phyloP scores from a whole-genome alignment of 2,797 vertebrate species.

The Cephalopachus bancanus region DNA sequence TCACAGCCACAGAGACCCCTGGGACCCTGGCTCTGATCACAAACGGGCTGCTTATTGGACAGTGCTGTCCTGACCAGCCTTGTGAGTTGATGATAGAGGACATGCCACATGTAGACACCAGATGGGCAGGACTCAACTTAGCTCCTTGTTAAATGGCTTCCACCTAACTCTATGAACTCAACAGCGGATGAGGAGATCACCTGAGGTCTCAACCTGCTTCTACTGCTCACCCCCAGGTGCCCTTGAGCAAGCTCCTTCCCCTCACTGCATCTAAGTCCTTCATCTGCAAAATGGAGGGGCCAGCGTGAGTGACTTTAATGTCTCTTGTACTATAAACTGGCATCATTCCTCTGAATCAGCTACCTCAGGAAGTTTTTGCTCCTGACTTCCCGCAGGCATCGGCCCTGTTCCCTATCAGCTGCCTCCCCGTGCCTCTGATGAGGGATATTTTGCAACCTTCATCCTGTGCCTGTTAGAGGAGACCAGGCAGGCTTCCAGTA shows the following conservation, averaged over 20 bases:
- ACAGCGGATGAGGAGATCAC: neutral
- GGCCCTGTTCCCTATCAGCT: neutral
- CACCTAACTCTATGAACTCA: neutral
- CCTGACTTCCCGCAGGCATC: neutral
- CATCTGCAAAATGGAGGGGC: neutral
- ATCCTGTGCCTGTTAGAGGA: neutral
- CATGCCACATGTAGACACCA: neutral
- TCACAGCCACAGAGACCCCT: neutral
- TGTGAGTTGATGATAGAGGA: no score
- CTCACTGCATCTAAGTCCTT: neutral
- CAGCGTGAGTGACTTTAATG: neutral
- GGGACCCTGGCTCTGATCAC: neutral
- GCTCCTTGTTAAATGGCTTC: no score
- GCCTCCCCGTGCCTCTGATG: neutral
- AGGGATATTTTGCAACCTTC: neutral
- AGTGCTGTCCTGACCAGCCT: neutral
- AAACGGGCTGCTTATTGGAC: rapidly evolving
- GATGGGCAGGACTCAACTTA: neutral
- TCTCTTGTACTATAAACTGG: neutral
- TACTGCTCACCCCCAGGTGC: rapidly evolving
- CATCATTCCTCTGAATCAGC: no score
- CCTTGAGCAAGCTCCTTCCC: neutral
- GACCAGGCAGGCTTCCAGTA: neutral
- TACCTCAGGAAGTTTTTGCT: neutral
- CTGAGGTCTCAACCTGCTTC: neutral